Percentiles rank a stretch among this genome's conserved stretches.
Conservation (phyloP, 2,113 vertebrate species). For the Columbina picui region DNA sequence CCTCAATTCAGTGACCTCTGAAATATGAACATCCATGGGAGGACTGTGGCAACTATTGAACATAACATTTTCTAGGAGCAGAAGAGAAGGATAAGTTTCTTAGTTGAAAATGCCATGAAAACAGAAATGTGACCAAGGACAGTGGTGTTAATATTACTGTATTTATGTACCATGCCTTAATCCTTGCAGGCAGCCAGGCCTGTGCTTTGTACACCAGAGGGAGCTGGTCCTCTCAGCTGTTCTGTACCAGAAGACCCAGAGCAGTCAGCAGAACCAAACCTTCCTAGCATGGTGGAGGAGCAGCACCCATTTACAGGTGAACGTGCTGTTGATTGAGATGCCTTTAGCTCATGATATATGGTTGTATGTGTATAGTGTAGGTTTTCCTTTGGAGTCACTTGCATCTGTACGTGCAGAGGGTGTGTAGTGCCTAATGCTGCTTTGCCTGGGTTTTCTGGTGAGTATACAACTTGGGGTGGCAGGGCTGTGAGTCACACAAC, state of each 20-base stretch:
- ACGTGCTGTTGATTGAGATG: not conserved
- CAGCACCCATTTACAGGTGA: not conserved
- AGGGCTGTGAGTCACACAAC: slow-evolving; percentile 5
- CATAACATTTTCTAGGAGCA: not conserved
- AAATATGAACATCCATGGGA: not conserved
- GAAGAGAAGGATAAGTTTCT: not conserved
- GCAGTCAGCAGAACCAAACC: not conserved
- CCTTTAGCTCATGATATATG: not conserved
- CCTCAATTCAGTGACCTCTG: not conserved
- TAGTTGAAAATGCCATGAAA: not conserved
- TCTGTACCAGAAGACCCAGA: not conserved
- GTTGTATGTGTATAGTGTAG: not conserved
- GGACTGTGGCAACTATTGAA: not conserved
- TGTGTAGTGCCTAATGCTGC: not conserved
- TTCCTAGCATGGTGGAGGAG: not conserved
- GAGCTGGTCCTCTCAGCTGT: not conserved
- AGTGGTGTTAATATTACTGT: not conserved
- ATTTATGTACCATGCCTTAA: not conserved
- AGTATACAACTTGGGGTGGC: not conserved
- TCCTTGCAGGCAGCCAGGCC: not conserved
- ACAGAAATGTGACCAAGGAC: not conserved
- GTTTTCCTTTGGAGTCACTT: not conserved
- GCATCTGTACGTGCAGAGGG: not conserved
- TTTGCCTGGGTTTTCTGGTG: slow-evolving; percentile 23
- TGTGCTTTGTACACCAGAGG: not conserved